Evolutionary conservation across 2,888 invertebrate species (phyloP).

Genomic region (Acheta domesticus): DNA sequence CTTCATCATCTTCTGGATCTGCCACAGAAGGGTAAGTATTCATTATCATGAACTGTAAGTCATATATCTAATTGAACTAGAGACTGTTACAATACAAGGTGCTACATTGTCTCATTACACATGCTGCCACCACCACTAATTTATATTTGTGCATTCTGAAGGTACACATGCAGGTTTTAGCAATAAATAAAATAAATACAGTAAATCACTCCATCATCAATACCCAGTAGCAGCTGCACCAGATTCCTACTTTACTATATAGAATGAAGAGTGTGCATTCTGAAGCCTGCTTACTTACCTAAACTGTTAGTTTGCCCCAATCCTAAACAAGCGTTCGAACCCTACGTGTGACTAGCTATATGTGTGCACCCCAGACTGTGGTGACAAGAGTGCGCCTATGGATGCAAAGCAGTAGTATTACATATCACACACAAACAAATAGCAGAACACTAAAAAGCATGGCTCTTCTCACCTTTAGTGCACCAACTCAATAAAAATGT

Average conservation of each 20-base stretch:
- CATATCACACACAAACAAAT: conserved; percentile 32
- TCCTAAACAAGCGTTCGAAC: conserved; percentile 28
- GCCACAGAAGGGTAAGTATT: neutral
- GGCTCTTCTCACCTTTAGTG: conserved; percentile 20
- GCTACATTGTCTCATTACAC: neutral
- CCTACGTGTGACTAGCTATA: conserved; percentile 33
- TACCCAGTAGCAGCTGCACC: conserved; percentile 18
- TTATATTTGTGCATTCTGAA: conserved; percentile 3
- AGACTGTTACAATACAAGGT: conserved; percentile 3
- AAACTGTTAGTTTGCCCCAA: conserved; percentile 26
- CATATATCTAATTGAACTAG: no score
- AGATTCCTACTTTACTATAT: neutral
- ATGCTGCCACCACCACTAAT: conserved; percentile 20
- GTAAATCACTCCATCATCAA: neutral
- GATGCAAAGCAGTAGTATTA: conserved; percentile 37
- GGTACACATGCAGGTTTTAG: conserved; percentile 18
- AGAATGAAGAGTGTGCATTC: neutral
- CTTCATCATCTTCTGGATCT: conserved; percentile 33
- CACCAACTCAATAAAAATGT: neutral
- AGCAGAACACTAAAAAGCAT: conserved; percentile 12
- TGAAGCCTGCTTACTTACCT: conserved; percentile 29
- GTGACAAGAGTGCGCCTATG: conserved; percentile 36
- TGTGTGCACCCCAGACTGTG: conserved; percentile 33
- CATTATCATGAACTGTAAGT: no score
- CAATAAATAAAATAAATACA: neutral